Percentiles rank a stretch among this genome's conserved stretches.
Conservation (phyloP, 2,888 invertebrate species). For the Heliconius erato region DNA sequence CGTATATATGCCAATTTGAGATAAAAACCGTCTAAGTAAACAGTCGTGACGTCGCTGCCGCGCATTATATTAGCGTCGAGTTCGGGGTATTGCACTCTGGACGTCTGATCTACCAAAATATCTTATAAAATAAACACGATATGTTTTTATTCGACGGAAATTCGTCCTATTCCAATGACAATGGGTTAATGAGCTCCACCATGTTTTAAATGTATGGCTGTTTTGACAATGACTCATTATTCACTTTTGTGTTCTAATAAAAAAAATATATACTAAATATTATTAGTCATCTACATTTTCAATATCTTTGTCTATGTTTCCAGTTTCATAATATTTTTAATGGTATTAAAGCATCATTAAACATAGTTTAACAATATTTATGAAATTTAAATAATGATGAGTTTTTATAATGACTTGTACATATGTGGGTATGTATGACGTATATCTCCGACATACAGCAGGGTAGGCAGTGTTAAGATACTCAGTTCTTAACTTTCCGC, state of each 20-base stretch:
- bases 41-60: slow-evolving; percentile 40
- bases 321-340: background rate
- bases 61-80: slow-evolving; percentile 44
- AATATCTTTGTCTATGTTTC: background rate
- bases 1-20: slow-evolving; percentile 24
- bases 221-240: background rate
- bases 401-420: background rate
- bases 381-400: background rate
- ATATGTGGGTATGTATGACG: too few species aligned
- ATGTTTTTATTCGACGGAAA: slow-evolving; percentile 45
- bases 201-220: slow-evolving; percentile 11
- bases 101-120: slow-evolving; percentile 46
- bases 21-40: slow-evolving; percentile 43
- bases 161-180: slow-evolving; percentile 47
- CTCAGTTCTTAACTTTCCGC: too few species aligned
- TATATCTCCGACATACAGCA: too few species aligned
- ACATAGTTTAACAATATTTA: background rate
- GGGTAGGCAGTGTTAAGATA: too few species aligned
- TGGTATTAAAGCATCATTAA: background rate
- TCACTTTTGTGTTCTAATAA: background rate
- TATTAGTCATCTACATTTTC: background rate
- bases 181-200: slow-evolving; percentile 44
- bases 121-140: slow-evolving; percentile 43
- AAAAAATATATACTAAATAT: background rate
- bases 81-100: slow-evolving; percentile 51